Base-by-base conservation (phyloP, 2,888 invertebrate genomes). In the Odontomyia ornata region DNA sequence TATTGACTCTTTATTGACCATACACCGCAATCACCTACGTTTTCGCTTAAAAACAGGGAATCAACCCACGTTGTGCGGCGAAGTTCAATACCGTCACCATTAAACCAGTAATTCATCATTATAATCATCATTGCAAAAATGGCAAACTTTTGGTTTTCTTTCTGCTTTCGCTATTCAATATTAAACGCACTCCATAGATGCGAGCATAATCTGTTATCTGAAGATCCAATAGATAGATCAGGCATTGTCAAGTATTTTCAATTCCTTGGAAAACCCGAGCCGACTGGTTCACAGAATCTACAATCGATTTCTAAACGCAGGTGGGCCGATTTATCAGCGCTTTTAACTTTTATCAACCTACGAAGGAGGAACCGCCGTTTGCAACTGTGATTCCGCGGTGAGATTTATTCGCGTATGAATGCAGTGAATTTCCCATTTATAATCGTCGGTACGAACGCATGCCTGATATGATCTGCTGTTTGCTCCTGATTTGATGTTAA, bases 221-320 rank as follows among this genome's bases (percentile, higher is more conserved):
- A 64, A 5, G 18, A 67, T 57, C 18, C n/a, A 9, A 36, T 15
- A n/a, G 13, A 36, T 25, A 72, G 72, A 56, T 52, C 52, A 56
- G 27, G 28, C 25, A 72, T 72, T 57, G 56, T 36, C 30, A 57
- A n/a, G 72, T 28, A 23, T 72, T 30, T 72, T 52, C 72, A 13
- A 72, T 72, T 72, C 57, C 27, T 18, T 30, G 56, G n/a, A 28
- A 30, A 72, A 56, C 30, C 30, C 56, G 52, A n/a, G 30, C 5
- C 27, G 57, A 15, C 30, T 72, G 56, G 72, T 28, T 11, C 30
- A 23, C 21, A 18, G 67, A 43, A 67, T 67, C 43, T 23, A 1
- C 9, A 57, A 57, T 57, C 72, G 72, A 72, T 72, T 72, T 72
- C 72, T 72, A 72, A 28, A 30, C 21, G 72, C 72, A 72, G 72